These are phyloP conservation scores for Cliona cf. orientalis DNA, from an alignment of 37 sponge, comb jelly and placozoan species.

Conservation along the genomic window DNA sequence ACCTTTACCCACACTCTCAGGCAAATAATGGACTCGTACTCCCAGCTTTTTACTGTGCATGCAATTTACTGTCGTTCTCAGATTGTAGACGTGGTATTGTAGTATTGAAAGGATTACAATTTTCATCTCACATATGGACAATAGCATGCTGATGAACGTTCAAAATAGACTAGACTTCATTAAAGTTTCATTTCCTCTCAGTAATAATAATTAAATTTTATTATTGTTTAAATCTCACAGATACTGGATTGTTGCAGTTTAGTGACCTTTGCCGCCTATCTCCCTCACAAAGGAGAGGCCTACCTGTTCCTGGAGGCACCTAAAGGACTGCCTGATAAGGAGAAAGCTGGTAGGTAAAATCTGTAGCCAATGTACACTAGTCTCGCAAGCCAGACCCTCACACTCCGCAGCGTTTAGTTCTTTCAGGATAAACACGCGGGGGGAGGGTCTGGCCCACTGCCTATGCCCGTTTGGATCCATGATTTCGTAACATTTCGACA, in stretches of 20 bases:
- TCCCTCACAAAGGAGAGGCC: slow-evolving; percentile 70
- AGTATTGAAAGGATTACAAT: no score
- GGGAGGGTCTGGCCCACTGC: no score
- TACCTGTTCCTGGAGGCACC: slow-evolving; percentile 86
- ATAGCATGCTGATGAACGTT: background rate
- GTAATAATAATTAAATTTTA: background rate
- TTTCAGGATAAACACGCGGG: no score
- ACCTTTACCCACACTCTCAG: no score
- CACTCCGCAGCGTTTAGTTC: no score
- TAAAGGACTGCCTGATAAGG: slow-evolving; percentile 61
- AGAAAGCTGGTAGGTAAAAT: slow-evolving; percentile 59
- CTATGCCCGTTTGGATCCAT: no score
- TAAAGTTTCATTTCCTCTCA: background rate
- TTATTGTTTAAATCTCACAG: slow-evolving; percentile 19
- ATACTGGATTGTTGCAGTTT: slow-evolving; percentile 63
- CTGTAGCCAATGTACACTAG: background rate
- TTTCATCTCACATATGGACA: background rate
- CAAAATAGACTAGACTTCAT: background rate
- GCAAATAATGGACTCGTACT: no score
- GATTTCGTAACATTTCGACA: no score
- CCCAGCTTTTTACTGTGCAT: background rate
- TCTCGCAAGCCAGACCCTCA: no score
- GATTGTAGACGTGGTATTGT: background rate
- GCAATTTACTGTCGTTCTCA: background rate
- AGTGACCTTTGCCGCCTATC: slow-evolving; percentile 75